phyloP scores from a whole-genome alignment of 1,140 invertebrate species.

The Trachymyrmex cornetzi region DNA sequence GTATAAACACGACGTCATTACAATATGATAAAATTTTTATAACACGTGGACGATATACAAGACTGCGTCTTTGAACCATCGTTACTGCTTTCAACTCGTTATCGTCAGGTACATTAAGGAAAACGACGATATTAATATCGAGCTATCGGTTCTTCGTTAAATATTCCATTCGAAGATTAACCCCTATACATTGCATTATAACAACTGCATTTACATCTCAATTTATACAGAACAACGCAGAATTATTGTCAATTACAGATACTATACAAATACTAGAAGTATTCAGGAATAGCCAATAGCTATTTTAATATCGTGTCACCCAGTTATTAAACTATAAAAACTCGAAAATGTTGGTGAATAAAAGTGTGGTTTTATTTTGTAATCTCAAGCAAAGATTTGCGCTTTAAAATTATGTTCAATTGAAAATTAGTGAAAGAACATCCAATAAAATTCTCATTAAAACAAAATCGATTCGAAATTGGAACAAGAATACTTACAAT shows the following conservation, averaged over 20 bases:
- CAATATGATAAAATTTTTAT: background rate
- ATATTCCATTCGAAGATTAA: conserved; percentile 48
- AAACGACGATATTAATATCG: background rate
- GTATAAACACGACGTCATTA: conserved; percentile 7
- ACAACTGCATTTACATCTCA: conserved; percentile 41
- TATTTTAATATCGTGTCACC: background rate
- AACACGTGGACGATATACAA: background rate
- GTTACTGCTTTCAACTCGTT: background rate
- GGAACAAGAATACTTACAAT: conserved; percentile 37
- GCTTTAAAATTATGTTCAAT: conserved; percentile 8
- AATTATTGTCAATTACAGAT: conserved; percentile 44
- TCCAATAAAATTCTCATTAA: conserved; percentile 53
- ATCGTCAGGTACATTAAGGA: background rate
- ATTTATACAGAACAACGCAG: conserved; percentile 23
- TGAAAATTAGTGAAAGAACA: conserved; percentile 26
- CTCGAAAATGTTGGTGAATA: background rate
- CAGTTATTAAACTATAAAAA: background rate
- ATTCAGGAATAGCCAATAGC: background rate
- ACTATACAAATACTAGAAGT: background rate
- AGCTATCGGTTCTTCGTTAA: background rate
- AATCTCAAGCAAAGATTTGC: background rate
- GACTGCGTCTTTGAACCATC: background rate
- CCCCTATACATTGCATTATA: conserved; percentile 6
- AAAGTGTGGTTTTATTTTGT: background rate
- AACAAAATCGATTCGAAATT: conserved; percentile 54